Conservation (phyloP, 2,113 vertebrate genomes). For the Pachyramphus minor region DNA sequence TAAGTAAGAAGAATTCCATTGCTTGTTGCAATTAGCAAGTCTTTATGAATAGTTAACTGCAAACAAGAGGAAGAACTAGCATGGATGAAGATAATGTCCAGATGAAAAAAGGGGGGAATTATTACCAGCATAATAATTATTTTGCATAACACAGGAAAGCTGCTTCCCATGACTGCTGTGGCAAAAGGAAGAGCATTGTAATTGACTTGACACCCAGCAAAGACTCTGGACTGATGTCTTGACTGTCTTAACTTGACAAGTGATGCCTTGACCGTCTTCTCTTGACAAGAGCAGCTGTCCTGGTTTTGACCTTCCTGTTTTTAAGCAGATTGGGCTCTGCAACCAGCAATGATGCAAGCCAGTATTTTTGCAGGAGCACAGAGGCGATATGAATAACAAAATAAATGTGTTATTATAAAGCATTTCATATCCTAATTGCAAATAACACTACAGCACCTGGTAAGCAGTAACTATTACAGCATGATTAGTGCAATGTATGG, state of each 20-base stretch:
- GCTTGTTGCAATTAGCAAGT: background rate
- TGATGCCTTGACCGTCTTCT: background rate
- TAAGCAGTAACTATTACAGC: background rate
- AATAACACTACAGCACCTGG: background rate
- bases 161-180: background rate
- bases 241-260: background rate
- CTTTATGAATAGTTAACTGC: background rate
- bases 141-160: background rate
- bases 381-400: background rate
- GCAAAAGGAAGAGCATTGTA: background rate
- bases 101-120: background rate
- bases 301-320: background rate
- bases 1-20: background rate
- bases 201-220: background rate
- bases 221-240: background rate
- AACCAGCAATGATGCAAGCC: background rate
- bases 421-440: background rate
- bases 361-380: background rate
- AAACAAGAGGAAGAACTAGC: background rate
- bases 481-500: background rate
- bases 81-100: background rate
- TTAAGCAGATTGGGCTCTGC: background rate
- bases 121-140: background rate
- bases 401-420: background rate
- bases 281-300: background rate